Conservation (phyloP, 2,888 invertebrate genomes). For the Myathropa florea region DNA sequence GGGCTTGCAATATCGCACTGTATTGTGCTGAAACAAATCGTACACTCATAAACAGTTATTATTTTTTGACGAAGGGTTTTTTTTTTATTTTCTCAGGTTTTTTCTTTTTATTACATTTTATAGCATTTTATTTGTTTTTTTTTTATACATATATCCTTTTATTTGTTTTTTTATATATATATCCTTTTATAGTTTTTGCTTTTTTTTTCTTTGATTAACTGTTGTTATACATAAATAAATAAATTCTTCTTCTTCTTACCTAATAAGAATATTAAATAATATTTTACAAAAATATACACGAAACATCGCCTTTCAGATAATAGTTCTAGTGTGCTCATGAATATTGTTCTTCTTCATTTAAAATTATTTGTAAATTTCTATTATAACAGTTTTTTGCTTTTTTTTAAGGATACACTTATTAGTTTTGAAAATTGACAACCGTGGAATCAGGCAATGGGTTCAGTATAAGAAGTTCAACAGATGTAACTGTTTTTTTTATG, state of each 20-base stretch:
- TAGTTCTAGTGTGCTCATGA: conserved; percentile 24
- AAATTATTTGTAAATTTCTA: conserved; percentile 1
- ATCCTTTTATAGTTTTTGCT: conserved; percentile 4
- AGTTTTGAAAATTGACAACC: not conserved
- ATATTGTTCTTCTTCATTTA: not conserved
- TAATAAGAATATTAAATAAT: conserved; percentile 42
- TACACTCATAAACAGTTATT: not conserved
- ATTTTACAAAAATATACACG: conserved; percentile 57
- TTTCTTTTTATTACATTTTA: conserved; percentile 48
- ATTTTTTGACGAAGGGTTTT: conserved; percentile 58
- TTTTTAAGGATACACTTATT: not conserved
- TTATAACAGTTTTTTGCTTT: not conserved
- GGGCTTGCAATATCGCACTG: no score
- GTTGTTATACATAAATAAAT: conserved; percentile 46
- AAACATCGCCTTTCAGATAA: conserved; percentile 18
- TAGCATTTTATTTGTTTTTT: conserved; percentile 6
- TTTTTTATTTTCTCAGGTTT: conserved; percentile 6
- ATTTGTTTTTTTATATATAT: conserved; percentile 17
- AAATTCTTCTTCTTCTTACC: conserved; percentile 22
- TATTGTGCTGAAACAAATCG: not conserved
- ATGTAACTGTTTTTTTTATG: not conserved
- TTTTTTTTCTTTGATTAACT: conserved; percentile 15
- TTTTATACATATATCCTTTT: conserved; percentile 1
- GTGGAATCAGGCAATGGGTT: not conserved
- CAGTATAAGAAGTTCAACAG: not conserved